These are phyloP conservation scores for Halichoerus grypus DNA, from an alignment of 2,113 vertebrate species.

Conservation along the genomic window DNA sequence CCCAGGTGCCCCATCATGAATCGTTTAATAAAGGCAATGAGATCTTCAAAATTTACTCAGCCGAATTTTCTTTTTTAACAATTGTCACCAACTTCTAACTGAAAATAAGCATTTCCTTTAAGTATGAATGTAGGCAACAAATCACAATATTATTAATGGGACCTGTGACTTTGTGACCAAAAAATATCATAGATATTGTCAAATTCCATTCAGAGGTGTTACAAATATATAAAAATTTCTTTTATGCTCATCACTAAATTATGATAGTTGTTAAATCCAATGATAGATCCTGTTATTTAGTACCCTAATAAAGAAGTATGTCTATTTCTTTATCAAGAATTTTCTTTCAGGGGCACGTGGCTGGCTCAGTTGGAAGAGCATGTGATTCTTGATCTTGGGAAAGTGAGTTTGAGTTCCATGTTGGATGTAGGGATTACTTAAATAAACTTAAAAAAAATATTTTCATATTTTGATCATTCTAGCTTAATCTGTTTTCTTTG, in stretches of 20 bases:
- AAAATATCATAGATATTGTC: not conserved
- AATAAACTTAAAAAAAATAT: not conserved
- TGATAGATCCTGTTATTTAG: not conserved
- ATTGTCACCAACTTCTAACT: not conserved
- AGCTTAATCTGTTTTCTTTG: not conserved
- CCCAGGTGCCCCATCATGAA: not conserved
- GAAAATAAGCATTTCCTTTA: not conserved
- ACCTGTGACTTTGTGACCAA: not conserved
- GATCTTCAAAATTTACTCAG: not conserved
- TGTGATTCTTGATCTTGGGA: not conserved
- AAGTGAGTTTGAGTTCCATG: not conserved
- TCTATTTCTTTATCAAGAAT: not conserved
- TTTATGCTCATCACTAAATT: not conserved
- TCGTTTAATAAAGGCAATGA: not conserved
- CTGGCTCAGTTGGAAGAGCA: not conserved
- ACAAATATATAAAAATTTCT: not conserved
- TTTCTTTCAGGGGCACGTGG: not conserved
- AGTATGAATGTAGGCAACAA: not conserved
- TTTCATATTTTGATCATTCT: not conserved
- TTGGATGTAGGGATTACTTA: not conserved
- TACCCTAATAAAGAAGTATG: not conserved
- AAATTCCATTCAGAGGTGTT: not conserved
- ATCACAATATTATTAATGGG: not conserved
- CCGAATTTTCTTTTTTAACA: not conserved
- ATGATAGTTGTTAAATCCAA: not conserved